Evolutionary conservation across 2,797 vertebrate genomes (phyloP), one percentile per base, ranked within the genome.

Genomic region (Sebastes dallii): DNA sequence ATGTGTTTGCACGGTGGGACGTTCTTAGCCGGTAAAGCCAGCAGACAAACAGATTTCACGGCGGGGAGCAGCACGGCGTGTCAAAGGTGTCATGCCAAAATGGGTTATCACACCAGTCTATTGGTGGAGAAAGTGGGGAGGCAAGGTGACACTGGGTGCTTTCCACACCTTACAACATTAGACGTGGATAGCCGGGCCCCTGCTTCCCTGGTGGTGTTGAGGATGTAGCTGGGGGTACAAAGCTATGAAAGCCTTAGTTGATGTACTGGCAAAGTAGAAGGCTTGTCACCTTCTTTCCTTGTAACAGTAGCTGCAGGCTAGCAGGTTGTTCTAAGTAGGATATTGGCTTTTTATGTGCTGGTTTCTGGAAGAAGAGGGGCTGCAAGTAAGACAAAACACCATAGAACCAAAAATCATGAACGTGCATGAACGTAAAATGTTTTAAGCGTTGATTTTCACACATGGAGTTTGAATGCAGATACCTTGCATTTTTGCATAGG

Each of bases 1-100:
- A 79, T 82, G 88, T 82, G 87, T 69, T 73, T 80, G 90, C 77
- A 65, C 12, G 62, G 81, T 54, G 82, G 86, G 84, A 84, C 74
- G 78, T 86, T 91, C 82, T 88, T 73, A 88, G 84, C 80, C 76
- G 14, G 72, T 84, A 94, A 94, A 93, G 67, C 77, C 80, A 72
- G 83, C 88, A 89, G 89, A 94, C 93, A 90, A 93, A 91, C 88
- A 81, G 90, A 93, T 94, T 94, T 95, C 93, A 93, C 84, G 75
- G 92, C 68, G 72, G 89, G 91, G 76, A 89, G 78, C 89, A 88
- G 91, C 91, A 85, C 66, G 30, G 78, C 14, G 77, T 77, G 89
- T 91, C 89, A 84, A 82, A 88, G 87, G 86, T 91, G 89, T 91
- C 85, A 74, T 72, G 84, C 86, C 88, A 78, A 80, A 91, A 90